Evolutionary conservation across 2,113 vertebrate genomes (phyloP).

Genomic region (Oncorhynchus kisutch): DNA sequence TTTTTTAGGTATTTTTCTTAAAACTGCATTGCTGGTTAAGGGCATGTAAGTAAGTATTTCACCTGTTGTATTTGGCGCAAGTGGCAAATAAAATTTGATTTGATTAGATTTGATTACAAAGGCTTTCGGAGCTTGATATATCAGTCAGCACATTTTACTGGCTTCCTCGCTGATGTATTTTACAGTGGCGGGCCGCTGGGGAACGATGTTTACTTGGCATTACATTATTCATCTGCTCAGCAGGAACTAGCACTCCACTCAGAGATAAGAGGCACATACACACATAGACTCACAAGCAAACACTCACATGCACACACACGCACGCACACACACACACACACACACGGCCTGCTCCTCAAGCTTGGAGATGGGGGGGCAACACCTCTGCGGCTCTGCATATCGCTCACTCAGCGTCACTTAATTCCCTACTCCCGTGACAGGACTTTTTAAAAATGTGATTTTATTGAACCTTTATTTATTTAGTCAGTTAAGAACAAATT

Average conservation of each 20-base stretch:
- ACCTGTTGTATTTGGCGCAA: no score
- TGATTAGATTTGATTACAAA: neutral
- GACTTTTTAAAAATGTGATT: no score
- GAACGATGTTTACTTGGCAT: slow-evolving; percentile 21
- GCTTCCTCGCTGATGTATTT: neutral
- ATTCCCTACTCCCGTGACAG: no score
- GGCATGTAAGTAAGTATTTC: no score
- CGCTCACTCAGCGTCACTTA: neutral
- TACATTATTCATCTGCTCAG: slow-evolving; percentile 34
- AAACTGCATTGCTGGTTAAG: no score
- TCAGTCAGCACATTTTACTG: slow-evolving; percentile 1
- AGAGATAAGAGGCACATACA: neutral
- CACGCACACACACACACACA: neutral
- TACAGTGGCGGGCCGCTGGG: neutral
- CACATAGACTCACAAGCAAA: no score
- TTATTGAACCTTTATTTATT: no score
- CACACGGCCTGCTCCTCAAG: neutral
- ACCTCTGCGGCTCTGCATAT: neutral
- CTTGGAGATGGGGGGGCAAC: neutral
- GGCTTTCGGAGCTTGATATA: neutral
- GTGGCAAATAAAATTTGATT: no score
- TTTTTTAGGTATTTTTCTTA: no score
- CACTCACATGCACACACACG: no score
- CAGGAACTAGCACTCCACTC: slow-evolving; percentile 5
- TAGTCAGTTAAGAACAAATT: no score